Base-by-base conservation (phyloP, 2,113 vertebrate genomes). In the Actenoides lindsayi region DNA sequence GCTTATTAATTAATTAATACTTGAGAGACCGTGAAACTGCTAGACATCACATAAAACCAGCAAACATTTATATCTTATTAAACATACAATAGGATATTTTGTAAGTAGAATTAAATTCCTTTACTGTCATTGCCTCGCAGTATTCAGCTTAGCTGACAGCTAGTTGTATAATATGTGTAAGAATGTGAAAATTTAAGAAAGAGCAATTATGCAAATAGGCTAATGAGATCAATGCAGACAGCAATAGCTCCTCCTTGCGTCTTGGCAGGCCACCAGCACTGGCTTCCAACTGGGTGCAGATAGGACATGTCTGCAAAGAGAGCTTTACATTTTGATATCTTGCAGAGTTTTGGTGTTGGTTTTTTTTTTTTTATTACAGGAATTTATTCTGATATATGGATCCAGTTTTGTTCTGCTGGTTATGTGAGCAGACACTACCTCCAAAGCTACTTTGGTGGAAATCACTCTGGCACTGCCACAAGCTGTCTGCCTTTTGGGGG, bases 1-100 rank as follows among this genome's bases (percentile, higher is more conserved):
- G 73, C 73, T 92, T 89, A 90, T 93, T 90, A 94, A 92, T 94
- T 92, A 88, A 71, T 67, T 86, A 83, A 80, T 85, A 62, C 86
- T 89, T 83, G 33, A 90, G 71, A 92, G 89, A 77, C 68, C 0
- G 0, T 65, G 63, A 89, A 92, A 74, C 86, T 81, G 50, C 68
- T 90, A 88, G 94, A 51, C 20, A 64, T 56, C 73, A 41, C 60
- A 50, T 53, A 62, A 94, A 93, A 5, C 57, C 31, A 80, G 67
- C 53, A 83, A 91, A 89, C 44, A 56, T 71, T 92, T 83, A 13
- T 62, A 91, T 88, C 88, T 73, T 76, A 60, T 88, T 94, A 88
- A 92, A 76, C 1, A 3, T 51, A 92, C 65, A 92, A 86, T 25
- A 92, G 75, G 83, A 73, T 89, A 60, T 83, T 91, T 91, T 54